Percentiles rank a stretch among this genome's conserved stretches.
Evolutionary conservation across 2,888 invertebrate species (phyloP).

Genomic region (Sepiola atlantica): DNA sequence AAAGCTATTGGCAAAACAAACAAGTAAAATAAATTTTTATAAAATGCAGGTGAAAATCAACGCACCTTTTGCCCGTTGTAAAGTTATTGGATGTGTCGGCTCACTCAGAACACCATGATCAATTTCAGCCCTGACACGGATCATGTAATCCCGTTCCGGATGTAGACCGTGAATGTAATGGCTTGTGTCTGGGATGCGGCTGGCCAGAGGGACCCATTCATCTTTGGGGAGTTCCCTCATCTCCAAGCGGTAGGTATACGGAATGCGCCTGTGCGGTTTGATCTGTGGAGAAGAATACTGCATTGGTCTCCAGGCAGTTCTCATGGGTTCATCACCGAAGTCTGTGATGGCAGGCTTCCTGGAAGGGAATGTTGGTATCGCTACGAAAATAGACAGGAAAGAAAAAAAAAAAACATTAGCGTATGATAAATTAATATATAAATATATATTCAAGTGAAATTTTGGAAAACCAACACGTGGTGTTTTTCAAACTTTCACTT

Average conservation of each 20-base stretch:
- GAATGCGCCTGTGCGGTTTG: slow-evolving; percentile 52
- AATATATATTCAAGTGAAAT: no score
- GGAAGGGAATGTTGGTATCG: slow-evolving; percentile 62
- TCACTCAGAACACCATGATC: slow-evolving; percentile 93
- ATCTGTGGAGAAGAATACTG: slow-evolving; percentile 55
- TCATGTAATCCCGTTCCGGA: slow-evolving; percentile 95
- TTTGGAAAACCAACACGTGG: no score
- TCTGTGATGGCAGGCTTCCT: slow-evolving; percentile 65
- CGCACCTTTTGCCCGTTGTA: slow-evolving; percentile 67
- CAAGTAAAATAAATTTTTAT: neutral
- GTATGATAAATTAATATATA: no score
- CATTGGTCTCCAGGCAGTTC: slow-evolving; percentile 69
- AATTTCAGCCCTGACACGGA: slow-evolving; percentile 95
- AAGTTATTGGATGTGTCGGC: slow-evolving; percentile 87
- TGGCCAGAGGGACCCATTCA: slow-evolving; percentile 65
- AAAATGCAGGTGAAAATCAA: neutral
- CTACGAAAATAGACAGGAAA: slow-evolving; percentile 52
- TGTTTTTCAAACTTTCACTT: no score
- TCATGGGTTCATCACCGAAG: slow-evolving; percentile 64
- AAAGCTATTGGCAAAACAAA: neutral
- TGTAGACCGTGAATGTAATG: slow-evolving; percentile 78
- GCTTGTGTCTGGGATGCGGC: slow-evolving; percentile 63
- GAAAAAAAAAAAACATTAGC: neutral
- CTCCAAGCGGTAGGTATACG: slow-evolving; percentile 66
- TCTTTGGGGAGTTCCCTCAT: slow-evolving; percentile 55